phyloP scores from a whole-genome alignment of 2,113 vertebrate species.

The Erythrolamprus reginae region DNA sequence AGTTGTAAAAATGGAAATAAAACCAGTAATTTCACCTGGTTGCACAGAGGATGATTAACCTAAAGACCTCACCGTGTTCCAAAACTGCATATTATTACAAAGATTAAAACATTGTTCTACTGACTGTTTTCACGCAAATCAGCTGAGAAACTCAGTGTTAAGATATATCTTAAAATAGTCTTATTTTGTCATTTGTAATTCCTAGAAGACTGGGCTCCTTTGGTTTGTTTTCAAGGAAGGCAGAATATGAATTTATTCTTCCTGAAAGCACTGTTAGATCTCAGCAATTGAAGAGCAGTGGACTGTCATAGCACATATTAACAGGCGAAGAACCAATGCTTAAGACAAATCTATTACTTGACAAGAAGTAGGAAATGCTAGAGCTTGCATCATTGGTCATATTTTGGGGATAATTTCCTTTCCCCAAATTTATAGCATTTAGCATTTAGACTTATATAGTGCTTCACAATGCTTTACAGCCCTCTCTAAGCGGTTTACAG shows the following conservation, averaged over 20 bases:
- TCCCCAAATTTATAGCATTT: too few relatives aligned
- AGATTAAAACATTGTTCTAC: neutral
- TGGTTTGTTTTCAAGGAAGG: neutral
- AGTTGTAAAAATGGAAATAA: neutral
- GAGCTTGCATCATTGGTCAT: neutral
- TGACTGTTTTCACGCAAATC: neutral
- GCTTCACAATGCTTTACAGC: too few relatives aligned
- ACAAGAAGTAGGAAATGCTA: neutral
- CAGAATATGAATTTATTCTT: neutral
- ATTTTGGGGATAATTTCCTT: slow-evolving; percentile 19
- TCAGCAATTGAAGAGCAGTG: slow-evolving; percentile 5
- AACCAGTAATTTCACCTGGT: neutral
- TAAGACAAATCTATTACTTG: neutral
- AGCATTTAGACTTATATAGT: too few relatives aligned
- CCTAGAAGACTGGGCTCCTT: slow-evolving; percentile 11
- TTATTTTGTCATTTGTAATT: neutral
- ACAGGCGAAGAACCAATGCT: slow-evolving; percentile 11
- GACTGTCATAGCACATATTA: slow-evolving; percentile 13
- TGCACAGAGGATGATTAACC: neutral
- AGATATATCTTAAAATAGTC: slow-evolving; percentile 24
- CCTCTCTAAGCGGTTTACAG: too few relatives aligned
- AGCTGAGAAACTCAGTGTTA: neutral
- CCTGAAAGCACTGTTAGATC: neutral
- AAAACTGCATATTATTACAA: neutral
- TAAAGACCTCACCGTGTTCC: neutral